These are phyloP conservation scores for Drosophila nr. fundita DNA, from an alignment of 2,888 invertebrate species.

Conservation along the genomic window DNA sequence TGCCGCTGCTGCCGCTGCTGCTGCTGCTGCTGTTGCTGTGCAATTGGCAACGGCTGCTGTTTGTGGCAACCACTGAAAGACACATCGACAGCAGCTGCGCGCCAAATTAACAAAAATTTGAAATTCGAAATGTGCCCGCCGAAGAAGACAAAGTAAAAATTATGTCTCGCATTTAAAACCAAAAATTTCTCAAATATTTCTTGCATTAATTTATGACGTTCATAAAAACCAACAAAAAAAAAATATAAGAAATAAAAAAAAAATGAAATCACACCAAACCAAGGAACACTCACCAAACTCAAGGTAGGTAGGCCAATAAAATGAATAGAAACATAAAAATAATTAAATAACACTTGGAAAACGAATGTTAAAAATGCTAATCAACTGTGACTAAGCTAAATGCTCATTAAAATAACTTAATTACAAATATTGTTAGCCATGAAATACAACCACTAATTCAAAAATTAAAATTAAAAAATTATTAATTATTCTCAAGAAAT, in stretches of 20 bases:
- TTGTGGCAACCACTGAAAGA: constrained; percentile 64
- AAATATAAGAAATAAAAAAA: constrained; percentile 17
- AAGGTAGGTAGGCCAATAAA: constrained; percentile 23
- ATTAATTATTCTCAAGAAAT: neutral
- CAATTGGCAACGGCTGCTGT: constrained; percentile 27
- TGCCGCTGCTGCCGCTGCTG: constrained; percentile 9
- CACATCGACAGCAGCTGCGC: constrained; percentile 79
- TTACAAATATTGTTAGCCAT: neutral
- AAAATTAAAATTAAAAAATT: neutral
- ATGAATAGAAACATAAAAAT: constrained; percentile 4
- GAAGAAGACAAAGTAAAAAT: constrained; percentile 69
- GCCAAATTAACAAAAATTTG: constrained; percentile 67
- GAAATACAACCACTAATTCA: neutral
- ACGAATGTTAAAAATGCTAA: constrained; percentile 7
- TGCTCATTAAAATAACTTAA: constrained; percentile 2
- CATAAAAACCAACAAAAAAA: constrained; percentile 51
- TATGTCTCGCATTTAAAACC: constrained; percentile 53
- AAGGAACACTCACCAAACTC: constrained; percentile 13
- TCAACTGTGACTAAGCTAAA: constrained; percentile 11
- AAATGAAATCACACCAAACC: constrained; percentile 13
- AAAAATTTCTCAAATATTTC: constrained; percentile 72
- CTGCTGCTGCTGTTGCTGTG: constrained; percentile 21
- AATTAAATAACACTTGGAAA: constrained; percentile 32
- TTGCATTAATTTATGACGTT: constrained; percentile 68
- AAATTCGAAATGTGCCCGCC: constrained; percentile 24